Base-by-base conservation (phyloP, 2,797 vertebrate genomes). In the Ambastaia sidthimunki region DNA sequence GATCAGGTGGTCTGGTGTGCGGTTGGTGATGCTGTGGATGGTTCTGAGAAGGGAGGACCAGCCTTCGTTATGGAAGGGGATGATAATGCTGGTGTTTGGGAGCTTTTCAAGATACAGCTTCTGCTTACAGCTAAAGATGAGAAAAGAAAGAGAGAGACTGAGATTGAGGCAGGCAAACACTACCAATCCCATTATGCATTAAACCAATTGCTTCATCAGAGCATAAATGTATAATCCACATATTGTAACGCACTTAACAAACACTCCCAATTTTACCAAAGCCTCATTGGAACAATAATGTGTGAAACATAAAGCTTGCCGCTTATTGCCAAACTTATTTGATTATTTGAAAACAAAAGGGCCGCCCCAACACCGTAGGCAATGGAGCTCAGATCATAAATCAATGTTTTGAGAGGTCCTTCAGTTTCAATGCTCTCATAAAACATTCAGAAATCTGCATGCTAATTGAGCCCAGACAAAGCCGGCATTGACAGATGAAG, bases 1-100 rank as follows among this genome's bases (percentile, higher is more conserved):
- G n/a, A 96, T 94, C 62, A 82, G 28, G 28, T 28, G 28, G 28
- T 28, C 28, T 28, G 28, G 28, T 28, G 28, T 28, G 28, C 28
- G 28, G 28, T 28, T 28, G 28, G 28, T 28, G 28, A 28, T 28
- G 28, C 28, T 28, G 28, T 28, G 28, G 28, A 28, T 28, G 28
- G 28, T 28, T 28, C 28, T 28, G 28, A 28, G 28, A 28, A 28
- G 28, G 28, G 28, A 28, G 28, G 28, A 28, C 28, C 28, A 28
- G 28, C 28, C 28, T 28, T 28, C 28, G 28, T 28, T 28, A 28
- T 28, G 28, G 4, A 28, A 28, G 28, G 28, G 28, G 28, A 28
- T 28, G 28, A 28, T 28, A 4, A 28, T 28, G 28, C 28, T 28
- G 28, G 28, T 28, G 28, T 28, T 28, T 28, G 28, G 28, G 28